Base-by-base conservation (phyloP, 2,888 invertebrate species). In the Drosophila lutescens region DNA sequence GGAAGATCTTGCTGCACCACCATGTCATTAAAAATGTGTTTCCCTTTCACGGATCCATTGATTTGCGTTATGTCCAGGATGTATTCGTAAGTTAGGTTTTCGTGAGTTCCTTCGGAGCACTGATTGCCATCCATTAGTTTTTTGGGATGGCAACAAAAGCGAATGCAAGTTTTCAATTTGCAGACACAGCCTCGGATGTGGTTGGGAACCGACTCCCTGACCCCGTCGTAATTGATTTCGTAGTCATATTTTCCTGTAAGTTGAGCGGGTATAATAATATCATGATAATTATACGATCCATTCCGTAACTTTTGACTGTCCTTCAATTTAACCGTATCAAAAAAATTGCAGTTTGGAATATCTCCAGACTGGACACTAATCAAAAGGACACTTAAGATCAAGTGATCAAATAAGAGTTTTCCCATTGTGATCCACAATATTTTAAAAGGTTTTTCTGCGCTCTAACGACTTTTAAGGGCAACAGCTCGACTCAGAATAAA, bases 81-180 rank as follows among this genome's bases (percentile, higher is more conserved):
- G 4, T 46, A 40, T 9, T 59, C 63, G 26, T 65, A 59, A 9
- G 17, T 13, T 1, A 40, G 5, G 9, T 6, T 23, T n/a, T 57
- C 30, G 4, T 40, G 5, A 2, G 32, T 30, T 8, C 44, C 36
- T 13, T 13, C 23, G 4, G 12, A 41, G 20, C 59, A 53, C 20
- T 2, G 5, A 20, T 13, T 13, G 20, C 6, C 7, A 7, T 2
- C 10, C 30, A 59, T 12, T 12, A 32, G 2, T 23, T 30, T 32
- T n/a, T 68, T 44, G 15, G 49, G 51, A 43, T 61, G 30, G n/a
- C 89, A 90, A 51, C 89, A 89, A 26, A 88, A 78, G 2, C 90
- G 84, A 3, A 91, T 76, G 61, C 92, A 92, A 0, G 86, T 58
- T 57, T 79, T 89, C 4, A 90, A n/a, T 15, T 81, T 41, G 59